These are phyloP conservation scores for Disparrhopalites patrizii DNA, from an alignment of 2,888 invertebrate genomes.

Conservation along the genomic window DNA sequence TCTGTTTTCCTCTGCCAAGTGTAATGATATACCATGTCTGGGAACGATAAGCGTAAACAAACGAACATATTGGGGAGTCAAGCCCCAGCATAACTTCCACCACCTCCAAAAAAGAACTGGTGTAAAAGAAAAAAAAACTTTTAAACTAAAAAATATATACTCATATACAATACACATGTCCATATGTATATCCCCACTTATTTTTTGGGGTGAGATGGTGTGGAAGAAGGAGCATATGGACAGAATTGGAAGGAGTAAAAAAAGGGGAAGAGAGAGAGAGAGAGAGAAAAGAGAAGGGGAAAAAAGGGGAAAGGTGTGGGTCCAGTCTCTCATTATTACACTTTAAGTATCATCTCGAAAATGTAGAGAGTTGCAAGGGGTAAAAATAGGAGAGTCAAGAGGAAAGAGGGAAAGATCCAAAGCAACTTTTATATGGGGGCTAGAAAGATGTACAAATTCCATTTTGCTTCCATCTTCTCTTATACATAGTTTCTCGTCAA, in stretches of 20 bases:
- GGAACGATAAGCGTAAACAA: slow-evolving; percentile 27
- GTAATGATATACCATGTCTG: slow-evolving; percentile 23
- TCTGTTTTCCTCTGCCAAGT: slow-evolving; percentile 6
- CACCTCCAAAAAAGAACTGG: background rate
- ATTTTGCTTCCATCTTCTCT: too few relatives aligned
- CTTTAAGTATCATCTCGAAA: background rate
- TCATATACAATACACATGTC: background rate
- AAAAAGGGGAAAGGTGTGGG: too few relatives aligned
- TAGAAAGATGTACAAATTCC: too few relatives aligned
- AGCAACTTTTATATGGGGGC: too few relatives aligned
- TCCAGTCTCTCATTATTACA: slow-evolving; percentile 4
- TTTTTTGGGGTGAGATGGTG: background rate
- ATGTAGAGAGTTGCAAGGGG: too few relatives aligned
- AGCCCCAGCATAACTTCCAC: background rate
- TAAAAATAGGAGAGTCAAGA: too few relatives aligned
- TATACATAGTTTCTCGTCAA: too few relatives aligned
- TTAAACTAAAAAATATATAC: background rate
- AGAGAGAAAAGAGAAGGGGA: background rate
- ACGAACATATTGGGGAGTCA: slow-evolving; percentile 18
- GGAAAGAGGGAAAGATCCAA: too few relatives aligned
- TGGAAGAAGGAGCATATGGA: background rate
- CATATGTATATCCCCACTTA: background rate
- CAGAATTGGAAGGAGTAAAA: too few relatives aligned
- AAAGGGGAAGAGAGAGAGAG: too few relatives aligned
- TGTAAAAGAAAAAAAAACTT: background rate